Conservation (phyloP, 2,113 vertebrate species). For the Arizona elegans region DNA sequence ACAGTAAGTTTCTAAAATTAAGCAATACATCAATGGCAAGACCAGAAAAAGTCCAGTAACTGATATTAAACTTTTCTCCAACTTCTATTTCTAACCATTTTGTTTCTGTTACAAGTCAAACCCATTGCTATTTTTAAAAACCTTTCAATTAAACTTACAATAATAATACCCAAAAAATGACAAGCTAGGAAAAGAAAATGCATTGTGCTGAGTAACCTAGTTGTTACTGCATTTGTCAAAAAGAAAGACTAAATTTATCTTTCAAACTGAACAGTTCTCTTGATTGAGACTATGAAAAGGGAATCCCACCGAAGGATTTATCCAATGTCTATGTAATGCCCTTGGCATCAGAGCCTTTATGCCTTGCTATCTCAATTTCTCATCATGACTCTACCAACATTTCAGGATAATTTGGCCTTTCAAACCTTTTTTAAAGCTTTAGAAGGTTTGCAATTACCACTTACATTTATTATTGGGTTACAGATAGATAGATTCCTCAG, state of each 20-base stretch:
- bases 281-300: background rate
- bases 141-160: background rate
- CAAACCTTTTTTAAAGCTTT: background rate
- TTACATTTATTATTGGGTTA: background rate
- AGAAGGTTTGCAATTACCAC: background rate
- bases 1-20: background rate
- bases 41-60: background rate
- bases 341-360: background rate
- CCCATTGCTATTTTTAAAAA: background rate
- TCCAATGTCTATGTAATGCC: background rate
- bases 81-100: background rate
- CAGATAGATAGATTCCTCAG: background rate
- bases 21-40: background rate
- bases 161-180: background rate
- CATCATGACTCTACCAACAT: background rate
- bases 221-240: background rate
- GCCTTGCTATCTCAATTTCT: background rate
- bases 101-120: background rate
- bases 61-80: background rate
- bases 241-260: background rate
- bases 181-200: background rate
- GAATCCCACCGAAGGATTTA: background rate
- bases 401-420: background rate
- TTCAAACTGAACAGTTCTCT: background rate
- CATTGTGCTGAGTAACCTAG: background rate